phyloP scores from a whole-genome alignment of 2,797 vertebrate species.

The Ctenopoma multispine region DNA sequence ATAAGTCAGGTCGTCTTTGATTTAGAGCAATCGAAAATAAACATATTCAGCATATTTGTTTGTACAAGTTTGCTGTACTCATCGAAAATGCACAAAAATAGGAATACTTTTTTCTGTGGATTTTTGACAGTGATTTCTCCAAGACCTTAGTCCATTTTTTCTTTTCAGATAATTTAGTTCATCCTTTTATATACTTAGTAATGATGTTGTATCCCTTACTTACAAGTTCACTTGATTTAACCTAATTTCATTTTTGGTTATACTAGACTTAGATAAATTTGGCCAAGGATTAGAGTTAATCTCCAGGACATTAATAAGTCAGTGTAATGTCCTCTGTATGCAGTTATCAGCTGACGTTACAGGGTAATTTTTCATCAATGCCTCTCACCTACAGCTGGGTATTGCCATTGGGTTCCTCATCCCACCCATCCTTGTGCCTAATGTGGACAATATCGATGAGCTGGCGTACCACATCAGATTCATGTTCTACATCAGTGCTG shows the following conservation, averaged over 20 bases:
- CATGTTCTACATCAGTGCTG: constrained; percentile 96
- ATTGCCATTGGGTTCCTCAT: constrained; percentile 94
- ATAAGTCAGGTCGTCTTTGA: constrained; percentile 12
- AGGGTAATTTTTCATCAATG: background rate
- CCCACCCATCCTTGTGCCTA: constrained; percentile 94
- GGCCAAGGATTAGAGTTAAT: too few species aligned
- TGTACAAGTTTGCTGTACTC: too few species aligned
- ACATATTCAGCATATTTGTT: constrained; percentile 20
- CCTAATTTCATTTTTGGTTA: too few species aligned
- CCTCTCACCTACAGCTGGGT: constrained; percentile 86
- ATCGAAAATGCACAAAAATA: background rate
- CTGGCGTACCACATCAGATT: constrained; percentile 90
- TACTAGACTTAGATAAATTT: too few species aligned
- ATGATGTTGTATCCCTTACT: too few species aligned
- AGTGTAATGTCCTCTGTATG: background rate
- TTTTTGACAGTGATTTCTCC: too few species aligned
- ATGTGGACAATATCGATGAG: constrained; percentile 84
- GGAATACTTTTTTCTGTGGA: too few species aligned
- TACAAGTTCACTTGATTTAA: too few species aligned
- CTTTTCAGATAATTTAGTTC: too few species aligned
- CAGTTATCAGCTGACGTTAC: background rate
- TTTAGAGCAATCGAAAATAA: constrained; percentile 10
- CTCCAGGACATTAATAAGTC: background rate
- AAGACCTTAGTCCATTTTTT: too few species aligned
- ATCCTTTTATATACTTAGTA: too few species aligned